These are phyloP conservation scores for Panthera leo DNA, from an alignment of 2,113 vertebrate species.

Conservation along the genomic window DNA sequence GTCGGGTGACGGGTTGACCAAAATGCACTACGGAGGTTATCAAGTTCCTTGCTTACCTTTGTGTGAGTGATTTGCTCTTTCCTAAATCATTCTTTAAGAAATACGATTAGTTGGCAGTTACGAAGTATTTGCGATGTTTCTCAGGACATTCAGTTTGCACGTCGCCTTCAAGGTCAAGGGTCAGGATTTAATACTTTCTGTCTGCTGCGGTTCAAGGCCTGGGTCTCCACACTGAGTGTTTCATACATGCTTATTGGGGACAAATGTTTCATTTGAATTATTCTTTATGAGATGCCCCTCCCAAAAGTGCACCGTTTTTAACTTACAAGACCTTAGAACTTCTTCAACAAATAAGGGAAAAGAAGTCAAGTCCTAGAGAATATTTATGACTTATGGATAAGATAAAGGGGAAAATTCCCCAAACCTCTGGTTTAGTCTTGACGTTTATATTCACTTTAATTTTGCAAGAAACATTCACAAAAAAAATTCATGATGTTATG, in stretches of 20 bases:
- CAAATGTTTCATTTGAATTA: neutral
- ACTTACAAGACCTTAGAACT: neutral
- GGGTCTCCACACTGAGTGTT: neutral
- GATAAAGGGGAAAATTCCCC: neutral
- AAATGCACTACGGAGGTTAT: neutral
- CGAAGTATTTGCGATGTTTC: neutral
- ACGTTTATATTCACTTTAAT: neutral
- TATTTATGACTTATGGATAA: neutral
- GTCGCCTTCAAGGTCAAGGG: neutral
- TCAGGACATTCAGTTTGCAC: neutral
- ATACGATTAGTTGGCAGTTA: neutral
- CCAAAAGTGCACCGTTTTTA: neutral
- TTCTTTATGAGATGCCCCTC: neutral
- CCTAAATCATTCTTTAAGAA: neutral
- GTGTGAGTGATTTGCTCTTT: neutral
- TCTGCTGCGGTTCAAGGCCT: neutral
- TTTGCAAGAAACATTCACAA: neutral
- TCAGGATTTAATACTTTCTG: neutral
- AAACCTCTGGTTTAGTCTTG: neutral
- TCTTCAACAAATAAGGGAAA: slow-evolving; percentile 30
- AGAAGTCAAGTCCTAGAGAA: neutral
- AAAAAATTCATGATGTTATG: neutral
- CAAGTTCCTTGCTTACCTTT: neutral
- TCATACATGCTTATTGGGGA: neutral
- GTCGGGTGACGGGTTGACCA: neutral